Conservation (phyloP, 2,888 invertebrate species). For the Drosophila falleni region DNA sequence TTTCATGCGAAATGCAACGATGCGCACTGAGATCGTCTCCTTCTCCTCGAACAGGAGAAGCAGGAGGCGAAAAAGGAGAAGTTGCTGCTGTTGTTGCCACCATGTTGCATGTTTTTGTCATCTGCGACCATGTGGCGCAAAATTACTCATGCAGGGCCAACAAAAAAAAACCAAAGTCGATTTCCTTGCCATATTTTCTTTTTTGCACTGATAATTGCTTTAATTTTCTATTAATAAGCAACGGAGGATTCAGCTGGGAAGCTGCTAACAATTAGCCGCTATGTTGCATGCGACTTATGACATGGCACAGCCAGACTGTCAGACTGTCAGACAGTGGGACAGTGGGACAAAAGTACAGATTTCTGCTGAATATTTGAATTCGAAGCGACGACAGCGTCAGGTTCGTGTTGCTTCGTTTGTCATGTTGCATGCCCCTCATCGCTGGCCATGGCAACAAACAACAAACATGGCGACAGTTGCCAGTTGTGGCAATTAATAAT, state of each 20-base stretch:
- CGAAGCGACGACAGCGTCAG: conserved; percentile 76
- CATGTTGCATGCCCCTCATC: conserved; percentile 4
- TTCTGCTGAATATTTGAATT: conserved; percentile 63
- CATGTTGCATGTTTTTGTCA: conserved; percentile 74
- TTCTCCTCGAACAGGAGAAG: neutral
- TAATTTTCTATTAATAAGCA: conserved; percentile 82
- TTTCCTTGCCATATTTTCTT: conserved; percentile 70
- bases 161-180: conserved; percentile 52
- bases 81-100: conserved; percentile 36
- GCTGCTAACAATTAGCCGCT: conserved; percentile 82
- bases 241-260: conserved; percentile 56
- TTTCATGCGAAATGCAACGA: conserved; percentile 82
- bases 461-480: conserved; percentile 81
- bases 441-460: conserved; percentile 58
- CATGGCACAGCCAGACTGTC: conserved; percentile 55
- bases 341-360: conserved; percentile 31
- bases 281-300: conserved; percentile 82
- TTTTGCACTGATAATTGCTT: conserved; percentile 79
- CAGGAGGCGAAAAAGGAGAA: neutral
- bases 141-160: conserved; percentile 74
- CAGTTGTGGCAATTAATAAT: conserved; percentile 85
- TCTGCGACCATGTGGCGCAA: conserved; percentile 69
- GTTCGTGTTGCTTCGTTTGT: conserved; percentile 34
- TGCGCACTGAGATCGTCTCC: conserved; percentile 52
- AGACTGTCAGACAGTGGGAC: conserved; percentile 18